Conservation (phyloP, 2,888 invertebrate species). For the Xestia ashworthii region DNA sequence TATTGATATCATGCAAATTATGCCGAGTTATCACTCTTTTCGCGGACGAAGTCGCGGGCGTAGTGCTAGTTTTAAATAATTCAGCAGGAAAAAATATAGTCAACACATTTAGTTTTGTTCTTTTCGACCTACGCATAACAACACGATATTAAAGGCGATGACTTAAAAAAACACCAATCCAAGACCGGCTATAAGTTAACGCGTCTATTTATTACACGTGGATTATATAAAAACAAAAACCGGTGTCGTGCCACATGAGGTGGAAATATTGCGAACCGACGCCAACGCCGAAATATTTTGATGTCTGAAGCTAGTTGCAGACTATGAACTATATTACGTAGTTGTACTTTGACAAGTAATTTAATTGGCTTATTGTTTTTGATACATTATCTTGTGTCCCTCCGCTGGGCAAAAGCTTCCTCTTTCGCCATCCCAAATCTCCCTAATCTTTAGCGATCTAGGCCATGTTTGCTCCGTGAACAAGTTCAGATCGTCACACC, state of each 20-base stretch:
- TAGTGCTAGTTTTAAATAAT: not conserved
- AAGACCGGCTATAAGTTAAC: conserved; percentile 28
- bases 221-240: conserved; percentile 42
- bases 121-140: conserved; percentile 19
- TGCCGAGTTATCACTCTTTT: too few relatives aligned
- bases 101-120: conserved; percentile 17
- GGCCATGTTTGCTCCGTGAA: not conserved
- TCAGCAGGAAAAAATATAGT: not conserved
- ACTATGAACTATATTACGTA: not conserved
- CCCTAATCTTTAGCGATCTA: not conserved
- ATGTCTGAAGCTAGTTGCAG: not conserved
- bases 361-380: not conserved
- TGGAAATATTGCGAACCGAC: conserved; percentile 40
- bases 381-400: not conserved
- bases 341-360: not conserved
- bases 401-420: not conserved
- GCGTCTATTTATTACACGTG: conserved; percentile 32
- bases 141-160: conserved; percentile 18
- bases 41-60: too few relatives aligned
- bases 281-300: conserved; percentile 21
- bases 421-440: not conserved
- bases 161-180: conserved; percentile 8
- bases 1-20: too few relatives aligned
- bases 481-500: not conserved
- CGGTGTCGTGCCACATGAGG: conserved; percentile 28